A percentile compares a stretch with the other conserved stretches of the same genome.
These are phyloP conservation scores for Macquaria australasica DNA, from an alignment of 2,113 vertebrate genomes.

Conservation along the genomic window DNA sequence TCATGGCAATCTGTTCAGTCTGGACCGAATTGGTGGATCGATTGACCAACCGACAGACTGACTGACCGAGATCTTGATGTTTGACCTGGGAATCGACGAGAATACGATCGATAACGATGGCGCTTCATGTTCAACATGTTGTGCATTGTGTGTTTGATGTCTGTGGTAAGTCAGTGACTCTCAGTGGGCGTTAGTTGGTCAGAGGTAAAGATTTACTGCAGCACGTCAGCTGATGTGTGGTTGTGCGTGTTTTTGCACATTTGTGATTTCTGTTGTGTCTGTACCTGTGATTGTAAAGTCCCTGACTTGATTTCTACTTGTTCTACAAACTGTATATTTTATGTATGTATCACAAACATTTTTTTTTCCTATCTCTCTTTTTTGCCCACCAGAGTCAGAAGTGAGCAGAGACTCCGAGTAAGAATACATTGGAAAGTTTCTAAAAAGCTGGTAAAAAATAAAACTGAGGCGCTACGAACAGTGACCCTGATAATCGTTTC, in stretches of 20 bases:
- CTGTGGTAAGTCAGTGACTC: not conserved
- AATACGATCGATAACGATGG: not conserved
- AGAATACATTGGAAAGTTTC: not conserved
- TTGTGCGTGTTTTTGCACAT: no score
- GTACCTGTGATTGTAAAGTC: not conserved
- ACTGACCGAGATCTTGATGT: not conserved
- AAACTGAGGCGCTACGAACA: not conserved
- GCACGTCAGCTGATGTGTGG: not conserved
- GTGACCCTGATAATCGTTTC: not conserved
- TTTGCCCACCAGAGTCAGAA: not conserved
- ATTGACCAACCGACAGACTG: no score
- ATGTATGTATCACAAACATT: not conserved
- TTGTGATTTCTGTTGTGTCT: no score
- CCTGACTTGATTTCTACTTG: not conserved
- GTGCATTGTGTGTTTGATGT: not conserved
- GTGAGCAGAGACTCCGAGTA: not conserved
- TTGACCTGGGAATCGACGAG: not conserved
- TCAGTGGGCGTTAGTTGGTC: not conserved
- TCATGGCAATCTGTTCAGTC: no score
- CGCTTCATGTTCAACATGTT: not conserved
- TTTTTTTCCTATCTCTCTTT: no score
- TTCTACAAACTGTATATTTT: not conserved
- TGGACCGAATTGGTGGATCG: no score
- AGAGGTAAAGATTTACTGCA: not conserved
- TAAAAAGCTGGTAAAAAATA: not conserved